phyloP scores from a whole-genome alignment of 2,888 invertebrate genomes.

The Norana najaformis region DNA sequence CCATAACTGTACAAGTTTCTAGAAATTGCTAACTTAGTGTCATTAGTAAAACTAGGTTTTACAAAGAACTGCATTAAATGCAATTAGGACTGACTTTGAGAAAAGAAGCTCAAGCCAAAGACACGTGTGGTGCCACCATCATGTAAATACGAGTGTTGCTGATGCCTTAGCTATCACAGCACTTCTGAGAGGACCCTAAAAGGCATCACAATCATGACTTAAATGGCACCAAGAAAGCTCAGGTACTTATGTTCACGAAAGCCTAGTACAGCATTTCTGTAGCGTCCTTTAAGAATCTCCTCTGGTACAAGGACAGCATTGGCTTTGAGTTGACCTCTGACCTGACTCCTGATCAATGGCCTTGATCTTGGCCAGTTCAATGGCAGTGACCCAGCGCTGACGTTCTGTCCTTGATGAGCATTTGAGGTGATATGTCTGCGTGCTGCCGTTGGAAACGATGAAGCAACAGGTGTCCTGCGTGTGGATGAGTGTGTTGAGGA shows the following conservation, averaged over 20 bases:
- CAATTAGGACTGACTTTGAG: too few relatives aligned
- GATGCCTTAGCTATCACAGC: too few relatives aligned
- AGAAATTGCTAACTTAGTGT: too few relatives aligned
- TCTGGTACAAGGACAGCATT: neutral
- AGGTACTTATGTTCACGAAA: neutral
- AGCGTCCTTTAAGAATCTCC: neutral
- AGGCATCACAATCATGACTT: too few relatives aligned
- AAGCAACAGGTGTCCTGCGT: constrained; percentile 19
- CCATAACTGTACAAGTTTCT: too few relatives aligned
- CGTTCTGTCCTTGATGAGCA: constrained; percentile 20
- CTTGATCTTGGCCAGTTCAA: constrained; percentile 25
- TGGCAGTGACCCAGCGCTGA: constrained; percentile 19
- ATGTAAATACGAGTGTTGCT: too few relatives aligned
- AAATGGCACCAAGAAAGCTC: neutral
- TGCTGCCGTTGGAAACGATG: neutral
- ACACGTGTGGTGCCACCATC: too few relatives aligned
- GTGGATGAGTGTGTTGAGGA: constrained; percentile 21
- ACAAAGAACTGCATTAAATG: too few relatives aligned
- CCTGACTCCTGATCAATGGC: constrained; percentile 27
- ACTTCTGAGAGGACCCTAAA: too few relatives aligned
- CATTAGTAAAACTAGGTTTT: too few relatives aligned
- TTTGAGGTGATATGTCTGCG: constrained; percentile 14
- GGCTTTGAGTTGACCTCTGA: neutral
- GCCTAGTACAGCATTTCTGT: neutral
- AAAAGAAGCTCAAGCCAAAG: too few relatives aligned